Evolutionary conservation across 1,140 invertebrate genomes (phyloP), one percentile per base, ranked within the genome.

Genomic region (Maconellicoccus hirsutus): DNA sequence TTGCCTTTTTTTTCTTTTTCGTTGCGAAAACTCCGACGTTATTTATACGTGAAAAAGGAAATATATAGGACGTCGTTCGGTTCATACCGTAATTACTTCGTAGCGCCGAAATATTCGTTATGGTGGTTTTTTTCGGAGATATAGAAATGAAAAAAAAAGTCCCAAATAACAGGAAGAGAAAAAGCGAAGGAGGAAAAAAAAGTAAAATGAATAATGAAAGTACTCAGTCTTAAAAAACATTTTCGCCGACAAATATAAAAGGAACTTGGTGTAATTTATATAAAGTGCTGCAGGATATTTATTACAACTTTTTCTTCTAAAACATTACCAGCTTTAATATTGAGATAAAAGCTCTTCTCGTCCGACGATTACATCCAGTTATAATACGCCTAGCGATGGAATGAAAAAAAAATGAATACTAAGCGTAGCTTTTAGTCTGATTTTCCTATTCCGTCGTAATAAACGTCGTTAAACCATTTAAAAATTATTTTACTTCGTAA

Each of bases 221-320:
- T 52, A 52, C 42, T 52, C 42, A 19, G 42, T 52, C 42, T 52
- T 52, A 52, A 52, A 52, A 52, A 52, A 52, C 42, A 52, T 52
- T 52, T 52, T 52, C 42, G 42, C 42, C 42, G 42, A 52, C 42
- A 52, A 52, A 52, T 52, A 52, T 52, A 52, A 52, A 52, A 19
- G 42, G 42, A 52, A 52, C 42, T 52, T 52, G 42, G 42, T 52
- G 42, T 52, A 52, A 52, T 52, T 52, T 52, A 52, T 52, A 52
- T 52, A 52, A 52, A 52, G 42, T 52, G 42, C 42, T 52, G 42
- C n/a, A 52, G 42, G 42, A 52, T 52, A 52, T 52, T 52, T 52
- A 52, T 52, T 52, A 52, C 42, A 52, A 52, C 42, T 52, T 52
- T 52, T 52, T 52, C 42, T 52, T 52, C 42, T 52, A 52, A 52